Percentiles rank a stretch among this genome's conserved stretches.
phyloP scores from a whole-genome alignment of 2,888 invertebrate genomes.

The Cylindroiulus punctatus region DNA sequence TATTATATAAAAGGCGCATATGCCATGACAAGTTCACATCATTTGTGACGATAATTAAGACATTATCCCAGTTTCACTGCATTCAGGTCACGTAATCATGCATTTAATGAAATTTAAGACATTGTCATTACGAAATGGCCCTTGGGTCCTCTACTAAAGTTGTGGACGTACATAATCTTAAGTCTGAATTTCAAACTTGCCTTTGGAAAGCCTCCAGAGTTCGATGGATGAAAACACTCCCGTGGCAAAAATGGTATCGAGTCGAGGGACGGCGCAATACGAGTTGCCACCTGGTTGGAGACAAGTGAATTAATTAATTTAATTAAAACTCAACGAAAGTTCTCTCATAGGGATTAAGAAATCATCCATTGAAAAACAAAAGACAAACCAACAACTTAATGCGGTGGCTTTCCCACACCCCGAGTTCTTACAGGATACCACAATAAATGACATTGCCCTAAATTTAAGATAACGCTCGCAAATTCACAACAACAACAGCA shows the following conservation, averaged over 20 bases:
- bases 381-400: slow-evolving; percentile 19
- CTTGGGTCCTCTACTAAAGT: background rate
- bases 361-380: slow-evolving; percentile 46
- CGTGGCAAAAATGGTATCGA: slow-evolving; percentile 99
- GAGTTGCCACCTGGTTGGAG: slow-evolving; percentile 71
- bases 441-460: slow-evolving; percentile 25
- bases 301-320: slow-evolving; percentile 48
- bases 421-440: background rate
- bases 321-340: slow-evolving; percentile 39
- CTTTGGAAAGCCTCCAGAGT: slow-evolving; percentile 98
- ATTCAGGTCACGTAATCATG: background rate
- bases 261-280: slow-evolving; percentile 98
- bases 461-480: slow-evolving; percentile 14
- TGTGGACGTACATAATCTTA: slow-evolving; percentile 17
- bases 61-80: background rate
- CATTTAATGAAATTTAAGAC: background rate
- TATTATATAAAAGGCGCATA: background rate
- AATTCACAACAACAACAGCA: slow-evolving; percentile 24
- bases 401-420: slow-evolving; percentile 7
- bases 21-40: background rate
- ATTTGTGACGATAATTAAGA: too few species aligned
- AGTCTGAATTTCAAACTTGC: slow-evolving; percentile 69
- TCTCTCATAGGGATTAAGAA: slow-evolving; percentile 30
- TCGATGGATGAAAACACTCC: slow-evolving; percentile 99
- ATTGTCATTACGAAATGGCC: background rate